These are phyloP conservation scores for Bombus superbus DNA, from an alignment of 1,140 invertebrate genomes.

Conservation along the genomic window DNA sequence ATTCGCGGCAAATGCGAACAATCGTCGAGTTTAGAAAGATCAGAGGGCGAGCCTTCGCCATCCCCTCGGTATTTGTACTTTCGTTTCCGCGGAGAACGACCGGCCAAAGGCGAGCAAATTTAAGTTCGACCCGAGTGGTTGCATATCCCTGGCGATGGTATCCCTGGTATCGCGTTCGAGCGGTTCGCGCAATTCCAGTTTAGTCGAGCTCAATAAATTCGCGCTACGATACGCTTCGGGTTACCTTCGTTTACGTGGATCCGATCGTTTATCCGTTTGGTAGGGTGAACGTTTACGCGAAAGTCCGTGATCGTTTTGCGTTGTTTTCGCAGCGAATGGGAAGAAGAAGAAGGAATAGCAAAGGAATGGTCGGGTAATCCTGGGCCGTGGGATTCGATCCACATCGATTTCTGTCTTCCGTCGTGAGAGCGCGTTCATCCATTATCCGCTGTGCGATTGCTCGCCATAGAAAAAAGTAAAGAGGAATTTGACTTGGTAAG, in stretches of 20 bases:
- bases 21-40: neutral
- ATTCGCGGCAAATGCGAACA: neutral
- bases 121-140: neutral
- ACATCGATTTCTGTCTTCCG: neutral
- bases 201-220: conserved; percentile 50
- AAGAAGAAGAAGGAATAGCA: neutral
- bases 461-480: neutral
- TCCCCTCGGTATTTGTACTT: neutral
- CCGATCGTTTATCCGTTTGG: conserved; percentile 15
- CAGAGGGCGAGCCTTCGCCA: neutral
- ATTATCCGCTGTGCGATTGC: neutral
- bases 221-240: conserved; percentile 32
- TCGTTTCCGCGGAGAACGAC: neutral
- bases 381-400: neutral
- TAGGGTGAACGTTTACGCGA: neutral
- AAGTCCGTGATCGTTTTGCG: neutral
- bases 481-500: conserved; percentile 9
- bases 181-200: conserved; percentile 29
- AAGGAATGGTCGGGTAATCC: too few relatives aligned
- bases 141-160: neutral
- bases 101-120: too few relatives aligned
- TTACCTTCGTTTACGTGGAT: conserved; percentile 37
- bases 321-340: conserved; percentile 4
- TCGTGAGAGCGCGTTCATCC: neutral
- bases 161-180: conserved; percentile 16